phyloP scores from a whole-genome alignment of 2,797 vertebrate genomes.

The Sebastolobus altivelis region DNA sequence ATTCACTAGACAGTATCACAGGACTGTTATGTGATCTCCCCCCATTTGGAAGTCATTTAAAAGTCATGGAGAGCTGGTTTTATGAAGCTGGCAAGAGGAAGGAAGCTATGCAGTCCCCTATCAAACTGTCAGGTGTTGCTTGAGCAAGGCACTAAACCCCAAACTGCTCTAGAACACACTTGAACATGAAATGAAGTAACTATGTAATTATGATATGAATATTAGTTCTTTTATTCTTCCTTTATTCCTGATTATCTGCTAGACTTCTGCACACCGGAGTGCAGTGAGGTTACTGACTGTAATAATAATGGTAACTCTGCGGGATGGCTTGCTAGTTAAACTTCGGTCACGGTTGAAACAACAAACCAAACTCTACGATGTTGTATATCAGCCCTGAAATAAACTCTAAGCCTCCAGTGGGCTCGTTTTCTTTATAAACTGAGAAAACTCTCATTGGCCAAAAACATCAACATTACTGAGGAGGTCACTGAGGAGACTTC shows the following conservation, averaged over 20 bases:
- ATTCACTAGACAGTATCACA: background rate
- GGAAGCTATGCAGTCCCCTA: background rate
- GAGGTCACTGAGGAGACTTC: slow-evolving; percentile 18
- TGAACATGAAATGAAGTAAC: background rate
- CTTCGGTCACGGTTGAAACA: slow-evolving; percentile 44
- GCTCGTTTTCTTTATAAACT: slow-evolving; percentile 13
- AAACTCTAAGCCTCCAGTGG: slow-evolving; percentile 9
- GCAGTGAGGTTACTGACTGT: slow-evolving; percentile 9
- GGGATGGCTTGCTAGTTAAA: slow-evolving; percentile 23
- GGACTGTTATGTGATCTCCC: slow-evolving; percentile 8
- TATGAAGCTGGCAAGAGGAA: slow-evolving; percentile 17
- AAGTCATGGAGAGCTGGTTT: slow-evolving; percentile 10
- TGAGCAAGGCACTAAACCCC: slow-evolving; percentile 9
- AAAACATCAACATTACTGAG: slow-evolving; percentile 28
- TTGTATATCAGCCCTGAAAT: slow-evolving; percentile 38
- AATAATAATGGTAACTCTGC: slow-evolving; percentile 6
- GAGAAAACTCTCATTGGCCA: slow-evolving; percentile 18
- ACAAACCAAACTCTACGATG: slow-evolving; percentile 44
- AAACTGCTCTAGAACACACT: background rate
- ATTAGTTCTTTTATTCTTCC: background rate
- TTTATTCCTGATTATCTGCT: background rate
- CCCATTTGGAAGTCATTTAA: slow-evolving; percentile 18
- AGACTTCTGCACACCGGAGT: background rate
- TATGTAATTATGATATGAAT: background rate
- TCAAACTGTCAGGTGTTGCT: slow-evolving; percentile 13